Base-by-base conservation (phyloP, 2,888 invertebrate genomes). In the Apamea anceps region DNA sequence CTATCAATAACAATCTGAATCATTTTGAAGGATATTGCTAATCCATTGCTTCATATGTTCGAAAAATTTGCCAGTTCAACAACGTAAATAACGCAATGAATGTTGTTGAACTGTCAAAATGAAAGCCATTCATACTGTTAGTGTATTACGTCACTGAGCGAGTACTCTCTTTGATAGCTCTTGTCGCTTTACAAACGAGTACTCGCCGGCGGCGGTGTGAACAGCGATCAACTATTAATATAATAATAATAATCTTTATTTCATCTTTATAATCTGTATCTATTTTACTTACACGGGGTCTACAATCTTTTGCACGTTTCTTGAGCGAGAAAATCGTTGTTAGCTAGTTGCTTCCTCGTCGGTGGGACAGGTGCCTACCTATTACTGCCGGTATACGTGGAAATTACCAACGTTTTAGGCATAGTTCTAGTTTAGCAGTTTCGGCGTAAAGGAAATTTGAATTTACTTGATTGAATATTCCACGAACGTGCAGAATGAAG, bases 381-480 rank as follows among this genome's bases (percentile, higher is more conserved):
- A 48, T 72, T 75, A 42, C 63, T 67, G 21, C 48, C 48, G 18
- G 32, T 77, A 37, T 63, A 72, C 65, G 62, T 75, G 67, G 48
- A 87, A 83, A 66, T 76, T 65, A 68, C 54, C 32, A 12, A 63
- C 62, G 37, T 45, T 79, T 72, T 70, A 63, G 66, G 48, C 54
- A 45, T 28, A 37, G 66, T n/a, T 63, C 57, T 75, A 71, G 72
- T 81, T 87, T 48, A n/a, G 42, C 37, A 57, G 10, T 74, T 78
- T 72, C 60, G 32, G 57, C 32, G 68, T 80, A 80, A 83, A 75
- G 68, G 65, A 72, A 80, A 77, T 80, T 79, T 63, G 77, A 66
- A 84, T 80, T 87, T 54, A 62, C 81, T 62, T 80, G 48, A 79
- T 79, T 75, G 62, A 32, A 57, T 75, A 75, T 84, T 82, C 84